These are phyloP conservation scores for Bungarus multicinctus DNA, from an alignment of 2,113 vertebrate species.

Conservation along the genomic window DNA sequence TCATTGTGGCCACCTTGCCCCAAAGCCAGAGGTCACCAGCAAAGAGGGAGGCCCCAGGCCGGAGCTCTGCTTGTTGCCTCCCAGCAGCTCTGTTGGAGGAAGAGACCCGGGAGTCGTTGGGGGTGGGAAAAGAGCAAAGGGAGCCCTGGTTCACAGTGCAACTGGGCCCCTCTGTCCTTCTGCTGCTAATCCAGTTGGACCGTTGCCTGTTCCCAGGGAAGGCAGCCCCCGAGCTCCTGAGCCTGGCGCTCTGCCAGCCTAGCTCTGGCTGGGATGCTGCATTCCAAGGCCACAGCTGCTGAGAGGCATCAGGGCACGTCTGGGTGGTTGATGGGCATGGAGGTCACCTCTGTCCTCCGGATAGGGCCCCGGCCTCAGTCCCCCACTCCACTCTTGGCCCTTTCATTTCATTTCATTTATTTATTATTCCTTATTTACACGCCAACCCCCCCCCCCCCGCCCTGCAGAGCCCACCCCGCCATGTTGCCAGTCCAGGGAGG, in stretches of 20 bases:
- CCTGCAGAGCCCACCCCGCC: not conserved
- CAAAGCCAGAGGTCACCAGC: not conserved
- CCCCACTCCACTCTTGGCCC: not conserved
- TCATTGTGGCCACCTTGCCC: not conserved
- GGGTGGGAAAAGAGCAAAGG: not conserved
- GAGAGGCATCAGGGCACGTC: not conserved
- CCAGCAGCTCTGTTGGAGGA: not conserved
- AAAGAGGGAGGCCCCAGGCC: not conserved
- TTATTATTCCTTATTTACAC: not conserved
- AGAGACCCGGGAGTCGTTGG: not conserved
- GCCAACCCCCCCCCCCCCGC: too few relatives aligned
- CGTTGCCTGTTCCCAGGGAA: not conserved
- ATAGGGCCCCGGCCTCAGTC: not conserved
- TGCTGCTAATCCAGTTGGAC: not conserved
- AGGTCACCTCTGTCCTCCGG: not conserved
- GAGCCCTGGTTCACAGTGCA: too few relatives aligned
- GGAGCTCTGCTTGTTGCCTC: not conserved
- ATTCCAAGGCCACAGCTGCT: slow-evolving; percentile 16
- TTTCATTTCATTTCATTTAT: not conserved
- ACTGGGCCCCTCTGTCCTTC: not conserved
- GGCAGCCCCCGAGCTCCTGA: not conserved
- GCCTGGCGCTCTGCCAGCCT: not conserved
- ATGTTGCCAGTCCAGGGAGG: not conserved
- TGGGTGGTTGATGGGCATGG: not conserved
- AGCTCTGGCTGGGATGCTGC: not conserved